Evolutionary conservation across 2,113 vertebrate species (phyloP), one percentile per base, ranked within the genome.

Genomic region (Bos indicus): DNA sequence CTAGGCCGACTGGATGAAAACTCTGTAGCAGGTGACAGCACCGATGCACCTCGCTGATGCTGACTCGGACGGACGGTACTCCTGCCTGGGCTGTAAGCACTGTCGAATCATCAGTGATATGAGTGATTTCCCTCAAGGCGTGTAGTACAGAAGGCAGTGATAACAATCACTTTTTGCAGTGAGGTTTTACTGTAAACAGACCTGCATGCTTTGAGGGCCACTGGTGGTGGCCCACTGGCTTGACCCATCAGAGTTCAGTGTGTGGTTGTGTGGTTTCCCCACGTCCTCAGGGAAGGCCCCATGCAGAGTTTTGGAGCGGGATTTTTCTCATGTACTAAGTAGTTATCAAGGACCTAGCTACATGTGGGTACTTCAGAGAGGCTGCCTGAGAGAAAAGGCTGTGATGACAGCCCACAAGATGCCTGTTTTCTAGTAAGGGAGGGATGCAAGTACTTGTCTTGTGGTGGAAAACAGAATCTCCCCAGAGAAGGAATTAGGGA

Each of bases 71-170:
- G 12, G 51, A 46, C 4, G 1, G 83, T 6, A 7, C 59, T 84
- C 33, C 48, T 25, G 30, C 7, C 48, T 2, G 2, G 28, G 88
- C 59, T 48, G 11, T 48, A 5, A 67, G 57, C 51, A 6, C 48
- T 33, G 36, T 48, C 7, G 0, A n/a, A 26, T 64, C 36, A 33
- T 54, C 48, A 28, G 2, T 36, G 36, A 77, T 2, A 33, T 12
- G 2, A 19, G 28, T 36, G n/a, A 23, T 85, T 78, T 82, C 54
- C 48, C n/a, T 85, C 54, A 62, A 78, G 25, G 36, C 2, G 25
- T 3, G 0, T 15, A n/a, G 33, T 4, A 2, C 15, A 54, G 46
- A 62, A 77, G 8, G 54, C 1, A 13, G 19, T 33, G 54, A 2
- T 60, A 26, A 19, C 46, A 74, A 26, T 16, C 15, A 11, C 26